Conservation (phyloP, 2,888 invertebrate species). For the Drosophila demipolita region DNA sequence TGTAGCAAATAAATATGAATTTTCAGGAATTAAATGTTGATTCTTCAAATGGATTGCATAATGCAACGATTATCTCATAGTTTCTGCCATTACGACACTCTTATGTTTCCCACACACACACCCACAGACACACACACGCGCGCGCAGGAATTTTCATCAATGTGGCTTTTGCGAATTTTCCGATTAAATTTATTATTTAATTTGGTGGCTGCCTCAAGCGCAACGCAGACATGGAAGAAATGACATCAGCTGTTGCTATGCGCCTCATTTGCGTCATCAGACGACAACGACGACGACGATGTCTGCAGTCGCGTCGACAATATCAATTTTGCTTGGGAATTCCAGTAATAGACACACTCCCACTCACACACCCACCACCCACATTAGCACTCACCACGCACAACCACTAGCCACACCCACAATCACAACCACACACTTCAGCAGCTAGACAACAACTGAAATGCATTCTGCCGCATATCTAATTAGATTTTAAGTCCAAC, state of each 20-base stretch:
- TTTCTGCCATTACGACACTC: not conserved
- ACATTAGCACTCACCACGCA: not conserved
- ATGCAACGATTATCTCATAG: slow-evolving; percentile 27
- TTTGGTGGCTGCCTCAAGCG: slow-evolving; percentile 43
- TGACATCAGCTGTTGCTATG: slow-evolving; percentile 59
- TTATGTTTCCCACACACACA: slow-evolving; percentile 2
- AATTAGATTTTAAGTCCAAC: not conserved
- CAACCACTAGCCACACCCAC: not conserved
- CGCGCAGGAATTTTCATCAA: slow-evolving; percentile 67
- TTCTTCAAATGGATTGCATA: slow-evolving; percentile 1
- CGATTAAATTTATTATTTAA: slow-evolving; percentile 56
- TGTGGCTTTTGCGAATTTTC: slow-evolving; percentile 66
- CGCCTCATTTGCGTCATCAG: slow-evolving; percentile 67
- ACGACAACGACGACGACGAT: slow-evolving; percentile 2
- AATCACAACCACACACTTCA: no score
- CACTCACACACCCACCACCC: not conserved
- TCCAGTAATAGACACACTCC: slow-evolving; percentile 8
- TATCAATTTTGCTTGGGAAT: slow-evolving; percentile 41
- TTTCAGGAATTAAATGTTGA: not conserved
- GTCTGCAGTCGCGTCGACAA: slow-evolving; percentile 15
- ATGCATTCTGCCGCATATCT: slow-evolving; percentile 9
- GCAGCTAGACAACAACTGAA: slow-evolving; percentile 1
- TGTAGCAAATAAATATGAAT: not conserved
- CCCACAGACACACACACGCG: not conserved
- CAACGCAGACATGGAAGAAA: slow-evolving; percentile 29